A percentile compares a stretch with the other conserved stretches of the same genome.
These are phyloP conservation scores for Thunnus albacares DNA, from an alignment of 2,797 vertebrate genomes.

Conservation along the genomic window DNA sequence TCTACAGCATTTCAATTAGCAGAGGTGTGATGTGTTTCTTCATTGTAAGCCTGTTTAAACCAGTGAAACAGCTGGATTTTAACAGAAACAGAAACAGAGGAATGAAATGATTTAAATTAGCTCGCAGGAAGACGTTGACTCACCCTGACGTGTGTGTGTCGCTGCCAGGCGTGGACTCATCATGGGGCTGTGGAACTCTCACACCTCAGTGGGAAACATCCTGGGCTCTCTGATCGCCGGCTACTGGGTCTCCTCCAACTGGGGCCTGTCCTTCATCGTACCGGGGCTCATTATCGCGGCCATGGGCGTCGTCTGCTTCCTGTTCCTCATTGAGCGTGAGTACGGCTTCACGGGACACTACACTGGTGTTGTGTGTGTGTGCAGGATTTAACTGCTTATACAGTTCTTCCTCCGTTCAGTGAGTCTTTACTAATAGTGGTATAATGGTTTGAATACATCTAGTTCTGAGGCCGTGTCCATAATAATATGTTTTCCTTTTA, in stretches of 20 bases:
- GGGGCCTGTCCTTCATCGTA: slow-evolving; percentile 95
- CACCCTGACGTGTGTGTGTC: background rate
- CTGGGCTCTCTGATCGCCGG: slow-evolving; percentile 94
- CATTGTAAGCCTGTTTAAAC: no score
- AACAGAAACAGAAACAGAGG: no score
- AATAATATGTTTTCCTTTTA: no score
- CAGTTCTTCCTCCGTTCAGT: background rate
- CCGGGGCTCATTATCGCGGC: slow-evolving; percentile 89
- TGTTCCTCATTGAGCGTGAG: slow-evolving; percentile 97
- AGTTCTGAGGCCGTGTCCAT: background rate
- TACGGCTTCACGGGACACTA: slow-evolving; percentile 25
- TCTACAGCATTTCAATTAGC: no score
- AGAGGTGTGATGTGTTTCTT: no score
- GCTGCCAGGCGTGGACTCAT: slow-evolving; percentile 91
- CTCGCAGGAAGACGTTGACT: no score
- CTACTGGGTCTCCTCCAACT: slow-evolving; percentile 90
- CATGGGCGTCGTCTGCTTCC: slow-evolving; percentile 92
- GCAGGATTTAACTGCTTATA: background rate
- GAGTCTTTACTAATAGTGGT: background rate
- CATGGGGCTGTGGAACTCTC: slow-evolving; percentile 98
- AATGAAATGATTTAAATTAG: no score
- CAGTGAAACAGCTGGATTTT: no score
- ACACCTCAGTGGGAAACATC: slow-evolving; percentile 97
- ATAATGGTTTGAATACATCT: background rate
- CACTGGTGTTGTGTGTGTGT: background rate